Evolutionary conservation across 2,113 vertebrate genomes (phyloP).

Genomic region (Bothrops jararaca): DNA sequence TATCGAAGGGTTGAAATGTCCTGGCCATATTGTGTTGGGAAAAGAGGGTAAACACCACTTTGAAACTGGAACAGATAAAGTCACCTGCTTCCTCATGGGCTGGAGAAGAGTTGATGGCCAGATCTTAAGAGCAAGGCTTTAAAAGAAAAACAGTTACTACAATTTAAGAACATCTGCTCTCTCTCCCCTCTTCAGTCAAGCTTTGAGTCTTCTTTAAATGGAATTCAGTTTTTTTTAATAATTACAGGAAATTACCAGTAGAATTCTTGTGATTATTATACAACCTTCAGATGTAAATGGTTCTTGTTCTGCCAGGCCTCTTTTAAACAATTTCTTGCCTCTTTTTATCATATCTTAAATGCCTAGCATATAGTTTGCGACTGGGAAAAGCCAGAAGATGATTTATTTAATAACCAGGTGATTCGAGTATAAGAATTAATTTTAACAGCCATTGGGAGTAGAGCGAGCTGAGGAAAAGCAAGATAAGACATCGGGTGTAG

Average conservation of each 20-base stretch:
- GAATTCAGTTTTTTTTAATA: not conserved
- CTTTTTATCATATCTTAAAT: not conserved
- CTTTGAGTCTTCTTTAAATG: not conserved
- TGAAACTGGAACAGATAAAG: not conserved
- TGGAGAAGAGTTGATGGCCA: not conserved
- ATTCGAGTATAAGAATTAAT: not conserved
- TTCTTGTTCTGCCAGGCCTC: not conserved
- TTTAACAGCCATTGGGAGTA: not conserved
- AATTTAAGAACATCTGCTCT: not conserved
- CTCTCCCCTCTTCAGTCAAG: not conserved
- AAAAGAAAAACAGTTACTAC: not conserved
- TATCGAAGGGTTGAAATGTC: not conserved
- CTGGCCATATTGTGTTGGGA: not conserved
- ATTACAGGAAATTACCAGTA: not conserved
- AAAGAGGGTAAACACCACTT: not conserved
- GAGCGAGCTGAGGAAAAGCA: not conserved
- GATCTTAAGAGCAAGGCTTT: not conserved
- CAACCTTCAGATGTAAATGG: not conserved
- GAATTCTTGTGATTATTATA: not conserved
- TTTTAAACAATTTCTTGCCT: not conserved
- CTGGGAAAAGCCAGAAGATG: not conserved
- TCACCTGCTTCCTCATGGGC: not conserved
- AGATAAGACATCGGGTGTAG: not conserved
- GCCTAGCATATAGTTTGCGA: not conserved
- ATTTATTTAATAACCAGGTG: not conserved